Conservation (phyloP, 2,797 vertebrate species). For the Melopsittacus undulatus region DNA sequence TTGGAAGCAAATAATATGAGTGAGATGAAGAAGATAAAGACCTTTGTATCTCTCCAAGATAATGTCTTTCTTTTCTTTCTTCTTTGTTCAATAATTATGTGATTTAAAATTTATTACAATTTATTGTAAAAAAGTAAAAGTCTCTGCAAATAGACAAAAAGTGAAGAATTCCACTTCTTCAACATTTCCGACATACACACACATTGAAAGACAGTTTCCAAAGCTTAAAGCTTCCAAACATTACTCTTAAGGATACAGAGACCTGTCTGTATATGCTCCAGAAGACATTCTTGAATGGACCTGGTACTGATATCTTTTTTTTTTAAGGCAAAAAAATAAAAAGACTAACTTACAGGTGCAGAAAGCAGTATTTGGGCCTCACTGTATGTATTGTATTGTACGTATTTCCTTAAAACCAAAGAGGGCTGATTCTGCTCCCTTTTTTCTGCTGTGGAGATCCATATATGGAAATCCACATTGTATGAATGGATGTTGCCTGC, state of each 20-base stretch:
- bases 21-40: not conserved
- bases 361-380: not conserved
- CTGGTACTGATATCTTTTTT: not conserved
- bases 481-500: not conserved
- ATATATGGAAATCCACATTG: rapidly evolving
- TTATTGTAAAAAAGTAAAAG: not conserved
- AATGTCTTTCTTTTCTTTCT: not conserved
- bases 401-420: not conserved
- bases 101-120: not conserved
- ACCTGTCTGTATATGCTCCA: not conserved
- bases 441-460: not conserved
- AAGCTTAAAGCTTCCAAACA: not conserved
- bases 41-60: not conserved
- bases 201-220: not conserved
- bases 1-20: not conserved
- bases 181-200: not conserved
- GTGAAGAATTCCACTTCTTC: not conserved
- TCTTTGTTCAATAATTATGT: not conserved
- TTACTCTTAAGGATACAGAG: not conserved
- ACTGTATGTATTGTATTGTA: not conserved
- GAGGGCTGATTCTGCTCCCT: not conserved
- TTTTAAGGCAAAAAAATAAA: not conserved
- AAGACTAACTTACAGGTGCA: not conserved
- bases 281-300: not conserved
- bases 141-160: not conserved